These are phyloP conservation scores for Anolis carolinensis DNA, from an alignment of 2,113 vertebrate genomes.

Conservation along the genomic window DNA sequence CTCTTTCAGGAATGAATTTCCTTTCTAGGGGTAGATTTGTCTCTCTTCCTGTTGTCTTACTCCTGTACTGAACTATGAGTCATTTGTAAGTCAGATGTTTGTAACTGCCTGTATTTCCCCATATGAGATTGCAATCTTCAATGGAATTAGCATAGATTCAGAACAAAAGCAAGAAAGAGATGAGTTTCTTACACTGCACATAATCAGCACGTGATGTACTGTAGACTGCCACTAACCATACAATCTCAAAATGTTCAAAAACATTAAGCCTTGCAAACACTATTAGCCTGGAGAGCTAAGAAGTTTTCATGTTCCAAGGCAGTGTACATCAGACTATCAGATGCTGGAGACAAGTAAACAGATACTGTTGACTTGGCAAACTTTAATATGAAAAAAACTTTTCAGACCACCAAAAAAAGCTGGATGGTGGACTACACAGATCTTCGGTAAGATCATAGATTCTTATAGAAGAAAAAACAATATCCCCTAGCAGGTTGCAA, in stretches of 20 bases:
- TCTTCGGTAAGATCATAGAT: not conserved
- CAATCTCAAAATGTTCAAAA: not conserved
- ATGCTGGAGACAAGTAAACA: not conserved
- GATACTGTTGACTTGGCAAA: not conserved
- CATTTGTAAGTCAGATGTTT: too few species aligned
- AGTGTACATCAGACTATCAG: not conserved
- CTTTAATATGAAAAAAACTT: not conserved
- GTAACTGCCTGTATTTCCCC: not conserved
- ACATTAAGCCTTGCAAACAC: not conserved
- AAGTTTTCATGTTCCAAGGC: not conserved
- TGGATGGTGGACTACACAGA: not conserved
- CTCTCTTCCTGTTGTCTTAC: too few species aligned
- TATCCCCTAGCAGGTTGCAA: not conserved
- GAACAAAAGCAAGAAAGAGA: not conserved
- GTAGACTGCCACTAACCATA: not conserved
- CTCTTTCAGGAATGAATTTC: too few species aligned
- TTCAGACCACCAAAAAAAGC: not conserved
- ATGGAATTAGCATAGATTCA: not conserved
- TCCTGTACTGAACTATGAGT: too few species aligned
- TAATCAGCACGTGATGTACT: not conserved
- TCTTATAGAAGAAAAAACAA: not conserved
- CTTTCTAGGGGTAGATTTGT: too few species aligned
- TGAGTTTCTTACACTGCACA: not conserved
- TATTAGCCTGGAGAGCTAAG: not conserved
- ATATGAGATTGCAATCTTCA: not conserved